A percentile compares a stretch with the other conserved stretches of the same genome.
Evolutionary conservation across 2,113 vertebrate genomes (phyloP).

Genomic region (Apaloderma vittatum): DNA sequence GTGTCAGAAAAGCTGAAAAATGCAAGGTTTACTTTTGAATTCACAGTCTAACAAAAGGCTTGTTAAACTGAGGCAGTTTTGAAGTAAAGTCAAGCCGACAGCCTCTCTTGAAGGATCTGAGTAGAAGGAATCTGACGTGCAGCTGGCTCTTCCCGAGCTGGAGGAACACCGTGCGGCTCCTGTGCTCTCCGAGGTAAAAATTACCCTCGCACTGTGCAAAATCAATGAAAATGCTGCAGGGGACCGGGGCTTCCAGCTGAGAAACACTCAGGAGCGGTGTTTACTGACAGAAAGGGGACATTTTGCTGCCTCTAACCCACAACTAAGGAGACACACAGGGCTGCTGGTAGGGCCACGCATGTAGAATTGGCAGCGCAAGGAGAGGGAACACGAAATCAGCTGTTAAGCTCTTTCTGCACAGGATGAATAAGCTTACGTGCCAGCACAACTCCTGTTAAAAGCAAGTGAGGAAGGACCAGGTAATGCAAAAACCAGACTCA

Average conservation of each 20-base stretch:
- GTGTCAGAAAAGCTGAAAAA: not conserved
- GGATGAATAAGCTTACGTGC: not conserved
- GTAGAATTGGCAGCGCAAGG: not conserved
- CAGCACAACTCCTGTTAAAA: not conserved
- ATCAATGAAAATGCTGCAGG: not conserved
- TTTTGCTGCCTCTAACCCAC: not conserved
- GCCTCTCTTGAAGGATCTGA: not conserved
- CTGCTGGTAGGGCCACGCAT: not conserved
- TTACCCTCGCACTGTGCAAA: not conserved
- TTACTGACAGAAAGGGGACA: slow-evolving; percentile 3
- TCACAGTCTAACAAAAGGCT: not conserved
- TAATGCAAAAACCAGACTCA: not conserved
- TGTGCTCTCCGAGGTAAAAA: not conserved
- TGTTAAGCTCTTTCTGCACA: not conserved
- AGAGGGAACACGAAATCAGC: not conserved
- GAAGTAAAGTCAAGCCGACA: not conserved
- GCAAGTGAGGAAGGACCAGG: not conserved
- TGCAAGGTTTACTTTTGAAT: not conserved
- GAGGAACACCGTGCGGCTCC: not conserved
- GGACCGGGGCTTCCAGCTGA: not conserved
- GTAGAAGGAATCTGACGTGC: not conserved
- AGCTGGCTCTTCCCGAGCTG: not conserved
- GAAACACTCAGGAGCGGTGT: not conserved
- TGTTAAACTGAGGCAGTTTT: not conserved
- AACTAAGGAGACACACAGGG: not conserved